Evolutionary conservation across 1,140 invertebrate genomes (phyloP), one percentile per base, ranked within the genome.

Genomic region (Heliconius himera): DNA sequence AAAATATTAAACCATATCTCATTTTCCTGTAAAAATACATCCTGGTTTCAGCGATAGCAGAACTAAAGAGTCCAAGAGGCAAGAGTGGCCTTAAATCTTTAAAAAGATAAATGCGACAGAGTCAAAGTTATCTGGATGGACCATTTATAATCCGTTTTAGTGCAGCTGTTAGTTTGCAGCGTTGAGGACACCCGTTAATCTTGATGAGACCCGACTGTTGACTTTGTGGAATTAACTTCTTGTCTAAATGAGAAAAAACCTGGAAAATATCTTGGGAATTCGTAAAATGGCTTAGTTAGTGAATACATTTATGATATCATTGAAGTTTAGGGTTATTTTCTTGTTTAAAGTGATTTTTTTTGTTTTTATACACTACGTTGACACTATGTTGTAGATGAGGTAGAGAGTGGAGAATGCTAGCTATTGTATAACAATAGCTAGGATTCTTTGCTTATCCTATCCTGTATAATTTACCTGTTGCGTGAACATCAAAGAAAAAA

Each of bases 171-270:
- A 79, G 75, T 81, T 84, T 82, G 82, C 84, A 85, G 79, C 70
- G 80, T 79, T 83, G 82, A 79, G 78, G 80, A 73, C 84, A 84
- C 76, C 85, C 74, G 86, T 85, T 87, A 85, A 89, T 87, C 86
- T 89, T 84, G 83, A 86, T 86, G 82, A 83, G 82, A 26, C 79
- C 79, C 82, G 74, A 77, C 80, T 84, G 84, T 83, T 85, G 84
- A 86, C 84, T 86, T 88, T 84, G 81, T 77, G 73, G 78, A 82
- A 81, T 85, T 84, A 85, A 82, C 80, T 85, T 80, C 78, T 81
- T 80, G 82, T 78, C 51, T 78, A 78, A 78, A 78, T 66, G 73
- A 41, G 36, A 78, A 78, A 74, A 74, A 46, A 72, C 18, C 76
- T 77, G 22, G 26, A 66, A 66, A 66, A 66, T 66, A 66, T 66